Conservation (phyloP, 2,113 vertebrate genomes). For the Coptodon rendalli region DNA sequence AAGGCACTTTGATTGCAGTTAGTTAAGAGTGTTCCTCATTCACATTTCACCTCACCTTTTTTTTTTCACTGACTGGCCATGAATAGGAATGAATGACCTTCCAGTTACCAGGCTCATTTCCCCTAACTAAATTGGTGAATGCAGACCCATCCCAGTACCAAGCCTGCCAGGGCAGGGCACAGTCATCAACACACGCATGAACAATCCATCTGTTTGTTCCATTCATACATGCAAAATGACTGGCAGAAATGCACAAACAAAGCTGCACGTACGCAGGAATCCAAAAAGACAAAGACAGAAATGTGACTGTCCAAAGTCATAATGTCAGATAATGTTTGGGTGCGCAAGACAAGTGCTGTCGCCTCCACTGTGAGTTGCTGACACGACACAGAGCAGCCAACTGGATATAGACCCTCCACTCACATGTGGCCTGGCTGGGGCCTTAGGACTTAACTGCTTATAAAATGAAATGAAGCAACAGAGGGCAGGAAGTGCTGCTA, state of each 20-base stretch:
- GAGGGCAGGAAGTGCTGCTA: neutral
- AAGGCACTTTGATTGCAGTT: neutral
- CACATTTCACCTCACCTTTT: neutral
- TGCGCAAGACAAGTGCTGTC: constrained; percentile 49
- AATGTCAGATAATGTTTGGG: constrained; percentile 22
- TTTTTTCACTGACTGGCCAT: neutral
- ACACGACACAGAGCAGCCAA: constrained; percentile 48
- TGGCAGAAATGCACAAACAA: neutral
- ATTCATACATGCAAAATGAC: neutral
- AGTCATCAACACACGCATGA: neutral
- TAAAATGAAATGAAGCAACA: constrained; percentile 1
- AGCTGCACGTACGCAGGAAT: neutral
- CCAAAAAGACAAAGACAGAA: neutral
- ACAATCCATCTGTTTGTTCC: neutral
- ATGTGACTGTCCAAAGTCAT: constrained; percentile 22
- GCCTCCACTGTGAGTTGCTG: constrained; percentile 49
- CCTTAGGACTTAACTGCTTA: constrained; percentile 7
- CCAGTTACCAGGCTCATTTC: neutral
- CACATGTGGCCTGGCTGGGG: neutral
- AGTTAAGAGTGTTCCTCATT: neutral
- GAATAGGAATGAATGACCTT: neutral
- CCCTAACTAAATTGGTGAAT: neutral
- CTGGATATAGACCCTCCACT: constrained; percentile 29
- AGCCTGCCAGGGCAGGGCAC: neutral
- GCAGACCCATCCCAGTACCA: neutral